A percentile compares a stretch with the other conserved stretches of the same genome.
Conservation (phyloP, 2,888 invertebrate genomes). For the Stenotaenia linearis region DNA sequence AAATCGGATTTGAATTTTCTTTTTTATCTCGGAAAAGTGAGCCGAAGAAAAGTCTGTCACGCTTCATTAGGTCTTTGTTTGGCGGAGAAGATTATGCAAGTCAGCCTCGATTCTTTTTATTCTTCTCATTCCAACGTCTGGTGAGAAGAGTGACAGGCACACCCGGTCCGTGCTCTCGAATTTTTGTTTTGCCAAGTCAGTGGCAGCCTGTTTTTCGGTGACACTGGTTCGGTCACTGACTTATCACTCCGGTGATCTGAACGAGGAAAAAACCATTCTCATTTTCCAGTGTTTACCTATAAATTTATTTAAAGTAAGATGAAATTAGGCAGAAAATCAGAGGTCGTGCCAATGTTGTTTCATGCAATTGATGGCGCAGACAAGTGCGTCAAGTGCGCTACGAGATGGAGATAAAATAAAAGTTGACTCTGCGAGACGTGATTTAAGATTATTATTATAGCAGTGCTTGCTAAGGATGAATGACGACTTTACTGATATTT, state of each 20-base stretch:
- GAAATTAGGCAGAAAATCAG: slow-evolving; percentile 2
- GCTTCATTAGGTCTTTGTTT: slow-evolving; percentile 2
- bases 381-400: slow-evolving; percentile 3
- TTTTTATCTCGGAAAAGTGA: not conserved
- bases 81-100: slow-evolving; percentile 2
- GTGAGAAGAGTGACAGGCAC: not conserved
- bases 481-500: not conserved
- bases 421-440: not conserved
- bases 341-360: not conserved
- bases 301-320: not conserved
- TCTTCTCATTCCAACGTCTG: not conserved
- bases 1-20: not conserved
- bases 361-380: slow-evolving; percentile 7
- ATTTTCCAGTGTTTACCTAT: not conserved
- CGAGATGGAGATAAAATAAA: not conserved
- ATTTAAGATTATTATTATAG: not conserved
- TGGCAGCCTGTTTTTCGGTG: not conserved
- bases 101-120: not conserved
- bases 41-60: not conserved
- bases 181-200: slow-evolving; percentile 7
- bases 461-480: not conserved
- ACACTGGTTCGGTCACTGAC: not conserved
- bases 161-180: slow-evolving; percentile 2
- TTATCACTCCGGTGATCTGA: not conserved
- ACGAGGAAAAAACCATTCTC: not conserved